Evolutionary conservation across 2,888 invertebrate genomes (phyloP), one percentile per base, ranked within the genome.

Genomic region (Daptonema setosum): DNA sequence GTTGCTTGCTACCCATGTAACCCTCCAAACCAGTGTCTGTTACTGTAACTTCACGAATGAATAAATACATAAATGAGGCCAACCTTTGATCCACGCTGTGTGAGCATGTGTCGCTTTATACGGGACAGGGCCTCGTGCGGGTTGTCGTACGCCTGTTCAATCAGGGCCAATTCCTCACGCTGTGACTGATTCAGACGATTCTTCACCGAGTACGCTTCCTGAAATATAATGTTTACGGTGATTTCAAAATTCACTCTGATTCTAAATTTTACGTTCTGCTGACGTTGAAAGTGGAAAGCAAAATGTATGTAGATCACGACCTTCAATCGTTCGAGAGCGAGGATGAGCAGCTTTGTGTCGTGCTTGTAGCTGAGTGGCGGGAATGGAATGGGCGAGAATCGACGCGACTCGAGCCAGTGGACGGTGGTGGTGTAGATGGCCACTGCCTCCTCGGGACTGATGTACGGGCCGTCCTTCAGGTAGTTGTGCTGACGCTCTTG

Each of bases 371-470:
- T 93, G 0, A 99, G 78, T 0, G 97, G 97, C 1, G 97, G 97
- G 76, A 99, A 99, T 0, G 97, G 97, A 66, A 99, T 97, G 0
- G 97, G 97, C 1, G 95, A 93, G 75, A 99, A 99, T 62, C 97
- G 79, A 52, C 97, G 78, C 0, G 91, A 93, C 72, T 99, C 97
- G 61, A 99, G 77, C 97, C 97, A 99, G 76, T 99, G 97, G 1
- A 99, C 97, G 1, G 95, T 95, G 1, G 95, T 97, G 0, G 97
- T 97, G 73, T 97, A 99, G 70, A 99, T 97, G 30, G 97, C 97
- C 20, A 99, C 95, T 25, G 97, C 97, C 78, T 99, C 97, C 73
- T 99, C 97, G 0, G 97, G 93, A 1, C 91, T 91, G 67, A 52
- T 52, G 52, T 52, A 52, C n/a, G 52, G 52, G 14, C 52, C 52